These are phyloP conservation scores for Accipiter cooperii DNA, from an alignment of 2,113 vertebrate genomes.

Conservation along the genomic window DNA sequence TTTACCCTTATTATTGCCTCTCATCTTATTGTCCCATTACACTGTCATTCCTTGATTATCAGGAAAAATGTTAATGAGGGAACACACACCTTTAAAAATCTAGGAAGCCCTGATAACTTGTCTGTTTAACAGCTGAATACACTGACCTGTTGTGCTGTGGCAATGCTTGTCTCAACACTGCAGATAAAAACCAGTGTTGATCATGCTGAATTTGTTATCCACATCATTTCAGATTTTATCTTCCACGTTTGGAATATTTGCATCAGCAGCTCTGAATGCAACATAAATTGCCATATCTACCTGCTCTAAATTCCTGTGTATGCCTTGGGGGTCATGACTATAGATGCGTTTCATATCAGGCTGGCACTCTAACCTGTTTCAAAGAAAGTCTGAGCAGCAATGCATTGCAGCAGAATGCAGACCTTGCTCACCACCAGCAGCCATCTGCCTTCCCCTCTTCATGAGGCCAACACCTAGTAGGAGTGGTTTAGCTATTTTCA, in stretches of 20 bases:
- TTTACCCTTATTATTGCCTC: not conserved
- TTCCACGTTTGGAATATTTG: not conserved
- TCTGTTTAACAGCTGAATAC: not conserved
- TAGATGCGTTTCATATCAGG: not conserved
- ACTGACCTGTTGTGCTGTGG: not conserved
- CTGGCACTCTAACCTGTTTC: not conserved
- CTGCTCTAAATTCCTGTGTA: not conserved
- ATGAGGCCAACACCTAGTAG: fast-evolving
- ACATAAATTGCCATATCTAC: not conserved
- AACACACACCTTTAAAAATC: not conserved
- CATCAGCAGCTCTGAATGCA: not conserved
- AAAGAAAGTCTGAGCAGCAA: not conserved
- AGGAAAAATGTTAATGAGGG: not conserved
- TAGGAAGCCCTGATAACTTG: not conserved
- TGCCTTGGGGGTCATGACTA: not conserved
- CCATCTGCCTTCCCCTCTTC: not conserved
- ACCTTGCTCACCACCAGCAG: not conserved
- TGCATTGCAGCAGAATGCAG: not conserved
- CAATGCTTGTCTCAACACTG: not conserved
- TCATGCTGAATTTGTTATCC: not conserved
- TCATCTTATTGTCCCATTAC: not conserved
- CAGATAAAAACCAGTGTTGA: not conserved
- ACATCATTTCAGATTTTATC: not conserved
- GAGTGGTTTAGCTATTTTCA: not conserved
- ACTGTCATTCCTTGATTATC: not conserved